Evolutionary conservation across 2,797 vertebrate genomes (phyloP), one percentile per base, ranked within the genome.

Genomic region (Lacerta bilineata): DNA sequence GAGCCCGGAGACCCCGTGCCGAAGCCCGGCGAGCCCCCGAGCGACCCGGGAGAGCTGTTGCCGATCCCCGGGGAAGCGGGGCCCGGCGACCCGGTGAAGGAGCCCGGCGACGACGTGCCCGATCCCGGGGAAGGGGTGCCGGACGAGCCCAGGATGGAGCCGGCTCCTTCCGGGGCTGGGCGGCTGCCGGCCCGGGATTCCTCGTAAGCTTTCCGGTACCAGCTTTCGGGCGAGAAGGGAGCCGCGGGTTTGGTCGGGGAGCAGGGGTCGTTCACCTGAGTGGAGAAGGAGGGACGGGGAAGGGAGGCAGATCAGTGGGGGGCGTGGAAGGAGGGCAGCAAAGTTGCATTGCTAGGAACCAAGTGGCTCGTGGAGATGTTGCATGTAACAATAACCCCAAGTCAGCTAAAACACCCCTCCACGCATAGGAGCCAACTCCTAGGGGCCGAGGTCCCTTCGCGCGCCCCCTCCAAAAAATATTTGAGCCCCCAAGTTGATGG

Each of bases 161-260:
- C 98, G 15, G 98, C 97, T 71, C 98, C 98, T 95, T 98, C 98
- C 0, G 98, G 98, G 83, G 97, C 91, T 13, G 98, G 98, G 88
- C 98, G 98, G 90, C 96, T 93, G 80, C 96, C 94, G 33, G 97
- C 95, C 78, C 98, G 97, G 81, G 98, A 98, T 91, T 99, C 98
- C 90, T 99, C 99, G 46, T 98, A 99, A 0, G 98, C 97, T 94
- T 98, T 98, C 80, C 98, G 95, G 96, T 98, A 99, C 99, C 99
- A 99, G 88, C 98, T 98, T 94, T 99, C 99, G 0, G 98, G 98
- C 79, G 98, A 99, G 95, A 98, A 98, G 74, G 97, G 96, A 33
- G 98, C 97, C n/a, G 97, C 96, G 29, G 98, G 97, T 96, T 98
- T 98, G 90, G 98, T 98, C 0, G 98, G 98, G 50, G 98, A 99